Evolutionary conservation across 1,140 invertebrate genomes (phyloP).

Genomic region (Polypedilum pembai): DNA sequence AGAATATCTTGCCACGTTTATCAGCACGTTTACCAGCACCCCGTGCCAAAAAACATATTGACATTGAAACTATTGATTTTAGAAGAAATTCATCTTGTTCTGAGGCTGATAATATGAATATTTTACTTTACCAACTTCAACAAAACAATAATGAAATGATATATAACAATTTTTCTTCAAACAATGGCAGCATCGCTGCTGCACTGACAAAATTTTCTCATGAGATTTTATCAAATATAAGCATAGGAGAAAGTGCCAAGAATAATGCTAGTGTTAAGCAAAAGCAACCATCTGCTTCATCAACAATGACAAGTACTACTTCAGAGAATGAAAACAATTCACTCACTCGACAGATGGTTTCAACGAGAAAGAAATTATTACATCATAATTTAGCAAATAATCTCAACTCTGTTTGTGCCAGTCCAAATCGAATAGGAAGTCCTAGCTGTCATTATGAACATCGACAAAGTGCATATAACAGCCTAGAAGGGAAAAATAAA

Average conservation of each 20-base stretch:
- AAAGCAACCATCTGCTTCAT: not conserved
- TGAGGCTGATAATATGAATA: not conserved
- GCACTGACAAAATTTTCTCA: conserved; percentile 20
- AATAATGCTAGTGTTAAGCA: conserved; percentile 28
- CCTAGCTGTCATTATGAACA: conserved; percentile 13
- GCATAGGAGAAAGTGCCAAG: conserved; percentile 35
- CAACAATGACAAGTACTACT: conserved; percentile 23
- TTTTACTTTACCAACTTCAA: not conserved
- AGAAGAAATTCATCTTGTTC: not conserved
- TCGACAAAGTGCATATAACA: conserved; percentile 10
- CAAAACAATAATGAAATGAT: not conserved
- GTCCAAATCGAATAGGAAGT: conserved; percentile 1
- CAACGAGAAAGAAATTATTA: not conserved
- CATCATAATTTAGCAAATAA: conserved; percentile 18
- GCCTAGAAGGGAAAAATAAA: not conserved
- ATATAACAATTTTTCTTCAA: conserved; percentile 6
- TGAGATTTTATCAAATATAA: conserved; percentile 13
- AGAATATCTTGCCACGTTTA: conserved; percentile 45
- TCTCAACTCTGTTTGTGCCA: not conserved
- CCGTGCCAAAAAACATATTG: conserved; percentile 50
- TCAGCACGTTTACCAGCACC: conserved; percentile 54
- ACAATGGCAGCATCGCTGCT: not conserved
- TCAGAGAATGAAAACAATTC: conserved; percentile 31
- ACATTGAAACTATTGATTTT: conserved; percentile 41
- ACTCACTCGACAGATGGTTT: conserved; percentile 23